Conservation (phyloP, 1,140 invertebrate genomes). For the Diorhabda sublineata region DNA sequence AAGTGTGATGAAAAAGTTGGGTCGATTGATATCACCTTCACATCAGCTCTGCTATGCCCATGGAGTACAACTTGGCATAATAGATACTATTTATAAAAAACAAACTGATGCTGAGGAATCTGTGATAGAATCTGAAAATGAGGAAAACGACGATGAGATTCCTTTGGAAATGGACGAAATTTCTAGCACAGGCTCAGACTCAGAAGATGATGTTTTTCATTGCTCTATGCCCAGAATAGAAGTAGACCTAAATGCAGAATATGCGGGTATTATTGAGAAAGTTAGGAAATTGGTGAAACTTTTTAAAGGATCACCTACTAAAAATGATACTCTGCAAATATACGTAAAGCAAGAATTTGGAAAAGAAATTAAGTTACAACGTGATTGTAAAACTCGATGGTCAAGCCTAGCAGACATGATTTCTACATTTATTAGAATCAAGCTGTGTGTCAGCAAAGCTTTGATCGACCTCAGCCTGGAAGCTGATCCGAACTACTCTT, state of each 20-base stretch:
- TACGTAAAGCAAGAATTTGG: conserved; percentile 19
- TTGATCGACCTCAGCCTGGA: conserved; percentile 15
- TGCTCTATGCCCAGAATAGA: conserved; percentile 16
- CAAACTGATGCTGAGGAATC: conserved; percentile 17
- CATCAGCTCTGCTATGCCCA: conserved; percentile 16
- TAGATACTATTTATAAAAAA: conserved; percentile 21
- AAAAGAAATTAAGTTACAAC: conserved; percentile 14
- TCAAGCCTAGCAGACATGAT: conserved; percentile 16
- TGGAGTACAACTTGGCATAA: conserved; percentile 20
- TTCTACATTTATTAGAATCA: conserved; percentile 16
- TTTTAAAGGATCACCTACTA: conserved; percentile 15
- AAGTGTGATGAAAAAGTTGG: neutral
- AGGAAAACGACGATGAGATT: conserved; percentile 15
- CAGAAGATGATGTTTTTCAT: conserved; percentile 14
- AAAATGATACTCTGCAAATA: conserved; percentile 16
- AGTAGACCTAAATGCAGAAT: conserved; percentile 19
- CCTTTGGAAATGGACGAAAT: conserved; percentile 10
- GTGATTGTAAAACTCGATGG: conserved; percentile 18
- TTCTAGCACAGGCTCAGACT: conserved; percentile 5
- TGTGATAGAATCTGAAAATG: conserved; percentile 14
- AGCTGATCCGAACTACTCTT: conserved; percentile 19
- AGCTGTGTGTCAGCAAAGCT: conserved; percentile 19
- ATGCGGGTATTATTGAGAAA: conserved; percentile 19
- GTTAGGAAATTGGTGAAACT: conserved; percentile 7
- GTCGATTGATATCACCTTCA: neutral